These are phyloP conservation scores for Poecile montanus DNA, from an alignment of 2,797 vertebrate genomes.

Conservation along the genomic window DNA sequence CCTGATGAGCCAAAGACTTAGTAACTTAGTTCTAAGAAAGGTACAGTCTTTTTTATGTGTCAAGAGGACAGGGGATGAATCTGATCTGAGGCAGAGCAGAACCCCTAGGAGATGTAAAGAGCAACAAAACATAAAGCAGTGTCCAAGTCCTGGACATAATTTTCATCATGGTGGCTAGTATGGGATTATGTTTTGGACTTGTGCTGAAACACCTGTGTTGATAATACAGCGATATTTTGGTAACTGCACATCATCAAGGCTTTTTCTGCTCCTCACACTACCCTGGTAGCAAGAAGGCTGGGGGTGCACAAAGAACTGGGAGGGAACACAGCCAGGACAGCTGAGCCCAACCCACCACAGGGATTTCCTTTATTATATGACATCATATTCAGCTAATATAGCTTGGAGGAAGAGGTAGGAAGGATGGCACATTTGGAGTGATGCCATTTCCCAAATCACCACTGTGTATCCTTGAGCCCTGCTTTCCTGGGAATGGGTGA, in stretches of 20 bases:
- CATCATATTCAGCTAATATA: not conserved
- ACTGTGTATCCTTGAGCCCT: fast-evolving
- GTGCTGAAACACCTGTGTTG: not conserved
- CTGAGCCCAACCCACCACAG: not conserved
- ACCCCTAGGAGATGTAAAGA: fast-evolving
- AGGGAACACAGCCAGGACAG: not conserved
- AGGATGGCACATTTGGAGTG: fast-evolving
- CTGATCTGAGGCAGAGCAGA: not conserved
- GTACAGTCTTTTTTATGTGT: not conserved
- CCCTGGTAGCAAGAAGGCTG: fast-evolving
- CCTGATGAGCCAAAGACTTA: not conserved
- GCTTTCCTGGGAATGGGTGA: not conserved
- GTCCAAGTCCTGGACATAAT: not conserved
- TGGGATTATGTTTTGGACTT: not conserved
- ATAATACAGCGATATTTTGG: not conserved
- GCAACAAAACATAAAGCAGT: not conserved
- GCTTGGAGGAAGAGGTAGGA: not conserved
- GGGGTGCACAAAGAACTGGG: fast-evolving
- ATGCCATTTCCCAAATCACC: fast-evolving
- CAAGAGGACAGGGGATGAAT: not conserved
- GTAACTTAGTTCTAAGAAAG: not conserved
- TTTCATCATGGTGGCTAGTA: not conserved
- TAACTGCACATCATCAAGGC: not conserved
- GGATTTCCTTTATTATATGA: not conserved
- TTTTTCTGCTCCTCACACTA: not conserved